Conservation (phyloP, 1,140 invertebrate species). For the Drosophila lowei region DNA sequence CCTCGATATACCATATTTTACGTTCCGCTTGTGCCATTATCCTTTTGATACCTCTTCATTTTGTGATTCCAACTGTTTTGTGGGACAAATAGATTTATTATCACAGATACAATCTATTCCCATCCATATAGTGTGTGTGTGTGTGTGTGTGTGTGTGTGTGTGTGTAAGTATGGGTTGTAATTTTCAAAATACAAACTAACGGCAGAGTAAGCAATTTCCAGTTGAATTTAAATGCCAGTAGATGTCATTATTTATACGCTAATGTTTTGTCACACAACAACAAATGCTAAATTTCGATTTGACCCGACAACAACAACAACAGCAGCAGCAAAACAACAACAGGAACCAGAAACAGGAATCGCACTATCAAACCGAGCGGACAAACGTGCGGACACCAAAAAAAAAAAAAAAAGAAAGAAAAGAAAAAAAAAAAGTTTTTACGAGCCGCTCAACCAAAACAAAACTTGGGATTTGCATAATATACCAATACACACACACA, state of each 20-base stretch:
- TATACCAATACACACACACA: constrained; percentile 52
- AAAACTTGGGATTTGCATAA: constrained; percentile 74
- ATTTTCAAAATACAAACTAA: too few relatives aligned
- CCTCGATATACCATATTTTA: too few relatives aligned
- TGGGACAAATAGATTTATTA: too few relatives aligned
- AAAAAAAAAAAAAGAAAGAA: constrained; percentile 27
- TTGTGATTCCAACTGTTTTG: too few relatives aligned
- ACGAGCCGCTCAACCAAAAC: constrained; percentile 59
- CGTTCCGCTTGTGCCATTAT: too few relatives aligned
- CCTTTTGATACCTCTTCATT: too few relatives aligned
- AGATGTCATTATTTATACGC: constrained; percentile 59
- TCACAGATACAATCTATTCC: too few relatives aligned
- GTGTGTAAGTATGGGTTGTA: too few relatives aligned
- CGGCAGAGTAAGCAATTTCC: too few relatives aligned
- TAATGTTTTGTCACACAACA: constrained; percentile 57
- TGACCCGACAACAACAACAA: constrained; percentile 39
- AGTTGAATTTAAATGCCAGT: constrained; percentile 38
- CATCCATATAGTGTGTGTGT: too few relatives aligned
- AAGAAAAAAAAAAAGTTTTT: constrained; percentile 56
- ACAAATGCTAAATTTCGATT: constrained; percentile 56
- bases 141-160: too few relatives aligned
- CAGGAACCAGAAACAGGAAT: background rate
- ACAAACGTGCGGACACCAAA: constrained; percentile 64
- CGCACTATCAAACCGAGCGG: constrained; percentile 51
- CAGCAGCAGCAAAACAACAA: constrained; percentile 8